Evolutionary conservation across 2,113 vertebrate species (phyloP).

Genomic region (Clupea harengus): DNA sequence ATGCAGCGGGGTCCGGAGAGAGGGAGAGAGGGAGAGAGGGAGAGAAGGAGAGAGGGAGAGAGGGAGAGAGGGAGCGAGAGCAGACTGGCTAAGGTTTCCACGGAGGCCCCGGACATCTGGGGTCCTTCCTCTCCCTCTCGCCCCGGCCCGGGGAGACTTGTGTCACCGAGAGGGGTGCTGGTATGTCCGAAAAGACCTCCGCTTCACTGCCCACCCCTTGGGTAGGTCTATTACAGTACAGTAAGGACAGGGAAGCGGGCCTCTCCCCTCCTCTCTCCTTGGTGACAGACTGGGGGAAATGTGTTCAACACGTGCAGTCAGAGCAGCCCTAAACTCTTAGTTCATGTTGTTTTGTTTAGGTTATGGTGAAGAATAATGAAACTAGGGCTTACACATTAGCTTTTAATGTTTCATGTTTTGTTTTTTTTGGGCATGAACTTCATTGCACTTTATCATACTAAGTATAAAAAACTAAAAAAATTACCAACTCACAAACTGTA

Average conservation of each 20-base stretch:
- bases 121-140: not conserved
- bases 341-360: not conserved
- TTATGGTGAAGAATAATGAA: not conserved
- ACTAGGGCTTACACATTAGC: not conserved
- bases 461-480: no score
- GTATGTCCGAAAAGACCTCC: not conserved
- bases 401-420: not conserved
- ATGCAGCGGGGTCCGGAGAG: not conserved
- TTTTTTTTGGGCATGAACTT: no score
- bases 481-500: not conserved
- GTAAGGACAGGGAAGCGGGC: not conserved
- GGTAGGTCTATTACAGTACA: not conserved
- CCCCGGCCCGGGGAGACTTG: not conserved
- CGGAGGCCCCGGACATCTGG: not conserved
- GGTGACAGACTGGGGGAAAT: not conserved
- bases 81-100: not conserved
- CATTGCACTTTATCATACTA: no score
- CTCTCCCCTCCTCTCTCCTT: no score
- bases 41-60: no score
- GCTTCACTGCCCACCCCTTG: not conserved
- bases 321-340: not conserved
- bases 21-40: not conserved
- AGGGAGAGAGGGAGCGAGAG: not conserved
- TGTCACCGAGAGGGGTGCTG: not conserved
- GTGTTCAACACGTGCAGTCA: not conserved